Percentiles rank a stretch among this genome's conserved stretches.
phyloP scores from a whole-genome alignment of 2,113 vertebrate species.

The Zonotrichia leucophrys region DNA sequence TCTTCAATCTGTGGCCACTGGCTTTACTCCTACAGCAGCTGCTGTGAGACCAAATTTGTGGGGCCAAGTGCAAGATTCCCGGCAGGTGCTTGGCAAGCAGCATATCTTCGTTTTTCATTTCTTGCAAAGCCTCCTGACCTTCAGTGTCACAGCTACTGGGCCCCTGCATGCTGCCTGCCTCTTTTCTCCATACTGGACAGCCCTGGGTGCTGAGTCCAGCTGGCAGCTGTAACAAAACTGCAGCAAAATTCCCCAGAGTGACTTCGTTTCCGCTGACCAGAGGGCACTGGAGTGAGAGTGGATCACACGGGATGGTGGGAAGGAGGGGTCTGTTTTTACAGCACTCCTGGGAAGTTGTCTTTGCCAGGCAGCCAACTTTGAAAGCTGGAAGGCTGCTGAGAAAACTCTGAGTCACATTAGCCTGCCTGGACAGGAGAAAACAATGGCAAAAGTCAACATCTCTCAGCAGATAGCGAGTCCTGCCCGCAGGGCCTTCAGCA shows the following conservation, averaged over 20 bases:
- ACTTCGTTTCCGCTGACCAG: background rate
- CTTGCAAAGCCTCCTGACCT: background rate
- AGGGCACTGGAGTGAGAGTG: background rate
- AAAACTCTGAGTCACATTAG: conserved; percentile 43
- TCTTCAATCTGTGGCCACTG: background rate
- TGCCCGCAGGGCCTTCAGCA: background rate
- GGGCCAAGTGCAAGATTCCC: background rate
- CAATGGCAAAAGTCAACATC: conserved; percentile 40
- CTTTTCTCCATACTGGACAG: background rate
- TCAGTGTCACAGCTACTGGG: background rate
- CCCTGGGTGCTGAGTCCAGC: background rate
- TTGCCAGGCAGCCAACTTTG: background rate
- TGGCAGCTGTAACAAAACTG: background rate
- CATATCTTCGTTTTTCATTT: background rate
- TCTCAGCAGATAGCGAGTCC: background rate
- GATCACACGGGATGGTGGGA: background rate
- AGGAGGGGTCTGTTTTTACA: conserved; percentile 34
- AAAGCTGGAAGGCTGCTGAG: conserved; percentile 9
- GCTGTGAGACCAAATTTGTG: background rate
- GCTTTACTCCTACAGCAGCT: background rate
- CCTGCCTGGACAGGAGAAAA: conserved; percentile 30
- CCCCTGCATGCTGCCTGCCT: background rate
- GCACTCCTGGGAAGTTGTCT: conserved; percentile 29
- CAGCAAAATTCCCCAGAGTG: background rate
- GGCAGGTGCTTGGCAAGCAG: background rate